Conservation (phyloP, 2,888 invertebrate species). For the Ditylenchus weischeri region DNA sequence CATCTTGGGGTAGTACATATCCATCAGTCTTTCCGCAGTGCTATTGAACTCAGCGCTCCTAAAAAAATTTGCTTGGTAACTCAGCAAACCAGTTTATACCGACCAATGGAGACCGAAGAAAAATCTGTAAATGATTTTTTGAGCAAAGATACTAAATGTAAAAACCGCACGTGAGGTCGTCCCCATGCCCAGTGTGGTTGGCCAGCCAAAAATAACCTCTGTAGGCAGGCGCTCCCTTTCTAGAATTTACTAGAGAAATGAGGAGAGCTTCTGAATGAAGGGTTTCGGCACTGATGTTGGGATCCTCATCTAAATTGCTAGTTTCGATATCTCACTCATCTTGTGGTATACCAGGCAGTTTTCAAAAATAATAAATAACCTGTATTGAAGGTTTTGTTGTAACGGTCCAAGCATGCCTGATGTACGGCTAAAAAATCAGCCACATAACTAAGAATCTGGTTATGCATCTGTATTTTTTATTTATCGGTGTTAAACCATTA, state of each 20-base stretch:
- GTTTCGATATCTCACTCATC: too few relatives aligned
- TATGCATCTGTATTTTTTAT: too few relatives aligned
- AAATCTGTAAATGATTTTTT: slow-evolving; percentile 22
- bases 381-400: slow-evolving; percentile 15
- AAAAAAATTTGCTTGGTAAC: too few relatives aligned
- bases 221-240: slow-evolving; percentile 24
- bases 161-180: slow-evolving; percentile 22
- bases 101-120: slow-evolving; percentile 32
- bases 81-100: too few relatives aligned
- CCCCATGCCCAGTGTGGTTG: slow-evolving; percentile 28
- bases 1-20: slow-evolving; percentile 27
- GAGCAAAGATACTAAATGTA: background rate
- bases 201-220: slow-evolving; percentile 19
- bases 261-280: slow-evolving; percentile 26
- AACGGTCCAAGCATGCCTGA: slow-evolving; percentile 18
- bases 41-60: slow-evolving; percentile 19
- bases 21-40: slow-evolving; percentile 31
- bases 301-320: background rate
- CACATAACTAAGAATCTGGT: too few relatives aligned
- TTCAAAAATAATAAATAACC: background rate
- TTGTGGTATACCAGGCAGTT: too few relatives aligned
- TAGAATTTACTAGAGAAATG: slow-evolving; percentile 20
- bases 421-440: slow-evolving; percentile 7
- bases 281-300: slow-evolving; percentile 17
- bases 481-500: too few relatives aligned